Evolutionary conservation across 2,888 invertebrate species (phyloP), one percentile per base, ranked within the genome.

Genomic region (Zygogramma bicolorata): DNA sequence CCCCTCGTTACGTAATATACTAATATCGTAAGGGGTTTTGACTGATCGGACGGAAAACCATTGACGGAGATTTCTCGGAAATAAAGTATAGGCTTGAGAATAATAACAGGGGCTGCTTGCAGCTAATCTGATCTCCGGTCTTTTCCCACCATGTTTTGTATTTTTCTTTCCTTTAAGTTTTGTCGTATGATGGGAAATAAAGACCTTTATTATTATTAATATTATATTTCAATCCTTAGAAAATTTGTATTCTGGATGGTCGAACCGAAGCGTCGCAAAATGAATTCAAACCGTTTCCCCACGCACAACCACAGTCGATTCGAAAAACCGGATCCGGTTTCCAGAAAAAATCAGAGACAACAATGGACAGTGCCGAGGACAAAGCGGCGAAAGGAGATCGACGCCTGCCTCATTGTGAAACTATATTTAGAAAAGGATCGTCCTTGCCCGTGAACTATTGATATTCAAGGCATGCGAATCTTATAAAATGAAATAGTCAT

Each of bases 401-500:
- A 69, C 58, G 61, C 38, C 40, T 67, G 57, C 27, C 40, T 63
- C 49, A 58, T 57, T 67, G 71, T 62, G 63, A 67, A 71, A 67
- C 61, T 67, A 59, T 46, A 53, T 67, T 29, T 53, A 67, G 67
- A 67, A 67, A 65, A 67, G 31, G 25, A 29, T 38, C 62, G 75
- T 68, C 75, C 75, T 75, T 75, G 75, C 60, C 34, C 27, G 25
- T 58, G 22, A 42, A 65, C 59, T 40, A 58, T 75, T 75, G 58
- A 65, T 68, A 75, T 75, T 72, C 75, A 68, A 70, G 31, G 18
- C 68, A 65, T 53, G 68, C 18, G 20, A 58, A 57, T 70, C 49
- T 72, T 70, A 72, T 75, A 75, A 75, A 75, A 75, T 57, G 61
- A 75, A 71, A 71, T 75, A 70, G 68, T 72, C 66, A 70, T 75